Conservation (phyloP, 2,113 vertebrate genomes). For the Tragelaphus imberbis region DNA sequence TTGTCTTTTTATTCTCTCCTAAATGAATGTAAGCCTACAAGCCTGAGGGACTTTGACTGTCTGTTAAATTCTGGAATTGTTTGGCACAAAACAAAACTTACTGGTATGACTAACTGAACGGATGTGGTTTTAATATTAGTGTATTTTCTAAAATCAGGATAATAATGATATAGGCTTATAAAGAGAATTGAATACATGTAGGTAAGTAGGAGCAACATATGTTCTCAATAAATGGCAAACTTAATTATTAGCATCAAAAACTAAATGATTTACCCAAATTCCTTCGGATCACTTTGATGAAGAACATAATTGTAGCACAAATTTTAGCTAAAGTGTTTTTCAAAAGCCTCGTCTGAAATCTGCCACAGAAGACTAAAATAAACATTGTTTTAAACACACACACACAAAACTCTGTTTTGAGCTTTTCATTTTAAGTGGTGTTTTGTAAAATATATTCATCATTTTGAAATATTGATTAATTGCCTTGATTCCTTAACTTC, state of each 20-base stretch:
- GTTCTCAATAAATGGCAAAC: background rate
- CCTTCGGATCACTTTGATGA: constrained; percentile 12
- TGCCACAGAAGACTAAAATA: constrained; percentile 44
- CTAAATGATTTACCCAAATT: background rate
- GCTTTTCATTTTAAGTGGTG: constrained; percentile 65
- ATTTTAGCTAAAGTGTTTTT: constrained; percentile 35
- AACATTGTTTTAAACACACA: constrained; percentile 47
- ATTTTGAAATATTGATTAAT: constrained; percentile 77
- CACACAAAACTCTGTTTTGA: constrained; percentile 50
- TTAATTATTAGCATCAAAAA: background rate
- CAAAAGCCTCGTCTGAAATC: constrained; percentile 36
- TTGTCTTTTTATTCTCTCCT: background rate
- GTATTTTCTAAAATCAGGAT: background rate
- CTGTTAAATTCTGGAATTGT: background rate
- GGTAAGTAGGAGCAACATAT: background rate
- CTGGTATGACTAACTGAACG: background rate
- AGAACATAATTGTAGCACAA: background rate
- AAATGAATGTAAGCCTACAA: background rate
- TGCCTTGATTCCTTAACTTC: constrained; percentile 74
- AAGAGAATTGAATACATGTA: background rate
- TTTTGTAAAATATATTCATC: constrained; percentile 77
- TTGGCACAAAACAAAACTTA: background rate
- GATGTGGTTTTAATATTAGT: background rate
- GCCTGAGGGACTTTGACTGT: background rate
- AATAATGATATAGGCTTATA: background rate